phyloP scores from a whole-genome alignment of 2,888 invertebrate genomes.

The Acleris sparsana region DNA sequence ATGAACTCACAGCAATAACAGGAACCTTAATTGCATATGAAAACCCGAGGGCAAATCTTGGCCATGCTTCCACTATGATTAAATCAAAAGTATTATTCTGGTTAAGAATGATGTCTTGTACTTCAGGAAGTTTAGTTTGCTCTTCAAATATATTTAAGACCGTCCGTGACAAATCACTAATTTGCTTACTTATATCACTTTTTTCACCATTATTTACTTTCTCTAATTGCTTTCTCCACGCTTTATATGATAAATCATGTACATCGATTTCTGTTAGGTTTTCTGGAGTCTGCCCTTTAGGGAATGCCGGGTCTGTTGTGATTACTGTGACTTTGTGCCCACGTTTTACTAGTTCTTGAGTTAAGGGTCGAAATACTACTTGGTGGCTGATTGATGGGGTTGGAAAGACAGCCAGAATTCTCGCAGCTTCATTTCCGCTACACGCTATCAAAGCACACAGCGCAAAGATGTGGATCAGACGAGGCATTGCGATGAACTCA shows the following conservation, averaged over 20 bases:
- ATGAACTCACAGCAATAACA: not conserved
- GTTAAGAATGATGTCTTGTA: slow-evolving; percentile 7
- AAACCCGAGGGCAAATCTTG: not conserved
- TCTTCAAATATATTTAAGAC: not conserved
- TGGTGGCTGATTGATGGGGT: slow-evolving; percentile 74
- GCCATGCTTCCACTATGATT: slow-evolving; percentile 1
- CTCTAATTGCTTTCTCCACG: slow-evolving; percentile 29
- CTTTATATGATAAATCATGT: slow-evolving; percentile 49
- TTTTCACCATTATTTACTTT: not conserved
- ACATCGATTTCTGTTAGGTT: slow-evolving; percentile 68
- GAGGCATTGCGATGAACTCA: not conserved
- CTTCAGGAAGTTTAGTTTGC: not conserved
- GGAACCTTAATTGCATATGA: slow-evolving; percentile 2
- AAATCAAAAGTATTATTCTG: slow-evolving; percentile 13
- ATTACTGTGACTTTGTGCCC: slow-evolving; percentile 73
- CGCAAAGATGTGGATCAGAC: not conserved
- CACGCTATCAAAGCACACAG: not conserved
- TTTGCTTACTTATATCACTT: not conserved
- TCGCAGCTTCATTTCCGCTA: slow-evolving; percentile 44
- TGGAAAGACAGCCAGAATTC: slow-evolving; percentile 64
- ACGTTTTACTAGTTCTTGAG: slow-evolving; percentile 61
- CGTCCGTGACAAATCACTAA: not conserved
- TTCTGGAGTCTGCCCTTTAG: slow-evolving; percentile 47
- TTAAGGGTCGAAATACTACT: slow-evolving; percentile 63
- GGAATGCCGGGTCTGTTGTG: slow-evolving; percentile 65